Conservation (phyloP, 2,113 vertebrate species). For the Myocastor coypus region DNA sequence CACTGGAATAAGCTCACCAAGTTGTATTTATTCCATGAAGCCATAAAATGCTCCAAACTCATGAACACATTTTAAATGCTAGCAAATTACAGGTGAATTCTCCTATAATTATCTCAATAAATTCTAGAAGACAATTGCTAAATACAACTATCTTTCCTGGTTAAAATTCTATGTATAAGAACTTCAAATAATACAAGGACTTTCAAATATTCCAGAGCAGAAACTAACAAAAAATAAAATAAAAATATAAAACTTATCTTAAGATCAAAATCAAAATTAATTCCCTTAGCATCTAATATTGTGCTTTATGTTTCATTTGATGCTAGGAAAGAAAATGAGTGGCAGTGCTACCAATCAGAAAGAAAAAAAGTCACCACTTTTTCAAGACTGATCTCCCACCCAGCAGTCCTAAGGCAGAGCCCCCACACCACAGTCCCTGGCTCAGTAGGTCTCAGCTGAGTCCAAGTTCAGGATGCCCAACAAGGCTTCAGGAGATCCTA, state of each 20-base stretch:
- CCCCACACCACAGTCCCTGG: neutral
- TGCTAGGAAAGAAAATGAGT: neutral
- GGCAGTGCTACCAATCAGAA: neutral
- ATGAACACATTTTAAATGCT: conserved; percentile 26
- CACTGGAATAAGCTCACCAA: neutral
- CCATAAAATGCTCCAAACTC: neutral
- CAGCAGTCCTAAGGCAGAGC: neutral
- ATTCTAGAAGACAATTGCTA: neutral
- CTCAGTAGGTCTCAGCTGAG: neutral
- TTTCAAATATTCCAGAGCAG: neutral
- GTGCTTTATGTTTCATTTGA: neutral
- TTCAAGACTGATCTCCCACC: neutral
- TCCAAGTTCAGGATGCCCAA: neutral
- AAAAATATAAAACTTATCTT: neutral
- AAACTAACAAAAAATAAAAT: neutral
- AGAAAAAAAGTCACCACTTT: neutral
- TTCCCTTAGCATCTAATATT: neutral
- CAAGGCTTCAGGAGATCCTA: neutral
- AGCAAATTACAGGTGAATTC: conserved; percentile 31
- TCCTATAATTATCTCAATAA: neutral
- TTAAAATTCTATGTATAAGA: neutral
- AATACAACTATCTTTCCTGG: neutral
- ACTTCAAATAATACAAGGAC: neutral
- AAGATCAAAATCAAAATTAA: conserved; percentile 31
- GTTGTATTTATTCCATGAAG: neutral